These are phyloP conservation scores for Falcaria lacertinaria DNA, from an alignment of 2,888 invertebrate species.

Conservation along the genomic window DNA sequence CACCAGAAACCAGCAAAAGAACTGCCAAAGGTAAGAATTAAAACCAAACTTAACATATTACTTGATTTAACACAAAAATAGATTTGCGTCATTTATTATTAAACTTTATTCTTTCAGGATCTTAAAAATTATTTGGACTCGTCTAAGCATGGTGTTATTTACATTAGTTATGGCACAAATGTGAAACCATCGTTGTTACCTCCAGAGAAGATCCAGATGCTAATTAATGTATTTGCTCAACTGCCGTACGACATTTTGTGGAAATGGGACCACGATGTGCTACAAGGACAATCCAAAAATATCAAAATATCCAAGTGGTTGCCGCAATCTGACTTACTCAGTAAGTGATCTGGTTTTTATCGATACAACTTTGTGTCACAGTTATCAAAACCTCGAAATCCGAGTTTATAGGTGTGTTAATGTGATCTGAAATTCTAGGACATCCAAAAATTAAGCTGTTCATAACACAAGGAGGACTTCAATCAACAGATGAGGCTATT, in stretches of 20 bases:
- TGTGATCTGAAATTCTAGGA: no score
- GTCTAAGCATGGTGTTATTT: constrained; percentile 30
- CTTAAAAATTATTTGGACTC: constrained; percentile 31
- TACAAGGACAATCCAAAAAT: constrained; percentile 34
- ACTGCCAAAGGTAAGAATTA: constrained; percentile 24
- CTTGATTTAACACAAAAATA: neutral
- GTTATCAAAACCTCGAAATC: no score
- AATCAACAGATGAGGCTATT: constrained; percentile 68
- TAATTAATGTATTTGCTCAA: constrained; percentile 43
- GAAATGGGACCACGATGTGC: constrained; percentile 45
- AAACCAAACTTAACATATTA: constrained; percentile 1
- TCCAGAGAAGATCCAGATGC: constrained; percentile 27
- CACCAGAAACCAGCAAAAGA: constrained; percentile 27
- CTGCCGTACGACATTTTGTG: constrained; percentile 55
- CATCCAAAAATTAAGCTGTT: constrained; percentile 71
- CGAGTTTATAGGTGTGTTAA: no score
- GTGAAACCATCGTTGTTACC: constrained; percentile 35
- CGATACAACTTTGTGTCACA: no score
- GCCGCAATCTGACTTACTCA: constrained; percentile 59
- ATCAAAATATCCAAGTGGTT: constrained; percentile 45
- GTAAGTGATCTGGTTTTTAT: constrained; percentile 24
- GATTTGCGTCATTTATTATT: neutral
- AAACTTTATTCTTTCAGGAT: constrained; percentile 29
- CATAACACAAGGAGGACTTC: constrained; percentile 68
- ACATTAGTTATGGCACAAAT: constrained; percentile 35